Percentiles rank a stretch among this genome's conserved stretches.
Evolutionary conservation across 2,888 invertebrate genomes (phyloP).

Genomic region (Drosophila histrio): DNA sequence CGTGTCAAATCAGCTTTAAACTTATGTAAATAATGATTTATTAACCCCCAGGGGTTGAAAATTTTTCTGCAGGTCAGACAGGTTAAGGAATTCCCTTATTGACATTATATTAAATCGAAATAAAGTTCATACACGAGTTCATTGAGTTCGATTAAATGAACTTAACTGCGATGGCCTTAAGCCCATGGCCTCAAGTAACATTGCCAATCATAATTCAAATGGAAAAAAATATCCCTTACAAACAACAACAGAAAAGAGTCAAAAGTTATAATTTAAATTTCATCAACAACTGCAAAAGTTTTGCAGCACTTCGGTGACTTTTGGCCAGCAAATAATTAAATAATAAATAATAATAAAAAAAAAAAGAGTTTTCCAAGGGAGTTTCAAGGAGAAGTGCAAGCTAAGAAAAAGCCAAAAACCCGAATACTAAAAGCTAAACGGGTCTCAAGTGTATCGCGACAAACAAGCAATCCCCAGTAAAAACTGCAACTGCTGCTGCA

Average conservation of each 20-base stretch:
- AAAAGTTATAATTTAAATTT: slow-evolving; percentile 70
- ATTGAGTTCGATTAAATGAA: neutral
- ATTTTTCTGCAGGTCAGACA: neutral
- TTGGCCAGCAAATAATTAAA: slow-evolving; percentile 66
- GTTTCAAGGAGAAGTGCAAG: slow-evolving; percentile 5
- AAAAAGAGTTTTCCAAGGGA: slow-evolving; percentile 15
- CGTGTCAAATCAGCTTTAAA: neutral
- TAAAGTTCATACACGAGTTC: neutral
- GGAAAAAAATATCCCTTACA: neutral
- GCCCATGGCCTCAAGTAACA: neutral
- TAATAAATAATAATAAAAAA: slow-evolving; percentile 27
- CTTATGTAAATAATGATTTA: neutral
- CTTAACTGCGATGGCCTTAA: neutral
- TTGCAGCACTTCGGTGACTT: slow-evolving; percentile 46
- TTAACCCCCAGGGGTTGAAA: neutral
- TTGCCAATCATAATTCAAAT: slow-evolving; percentile 17
- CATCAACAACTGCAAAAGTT: slow-evolving; percentile 55
- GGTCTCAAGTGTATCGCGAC: slow-evolving; percentile 70
- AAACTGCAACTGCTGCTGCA: slow-evolving; percentile 33
- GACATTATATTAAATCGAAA: neutral
- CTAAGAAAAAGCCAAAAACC: slow-evolving; percentile 26
- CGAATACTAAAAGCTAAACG: slow-evolving; percentile 67
- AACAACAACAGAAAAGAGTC: slow-evolving; percentile 13
- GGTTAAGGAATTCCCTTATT: neutral
- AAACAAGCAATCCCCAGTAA: slow-evolving; percentile 44